phyloP scores from a whole-genome alignment of 2,113 vertebrate species.

The Callorhinus ursinus region DNA sequence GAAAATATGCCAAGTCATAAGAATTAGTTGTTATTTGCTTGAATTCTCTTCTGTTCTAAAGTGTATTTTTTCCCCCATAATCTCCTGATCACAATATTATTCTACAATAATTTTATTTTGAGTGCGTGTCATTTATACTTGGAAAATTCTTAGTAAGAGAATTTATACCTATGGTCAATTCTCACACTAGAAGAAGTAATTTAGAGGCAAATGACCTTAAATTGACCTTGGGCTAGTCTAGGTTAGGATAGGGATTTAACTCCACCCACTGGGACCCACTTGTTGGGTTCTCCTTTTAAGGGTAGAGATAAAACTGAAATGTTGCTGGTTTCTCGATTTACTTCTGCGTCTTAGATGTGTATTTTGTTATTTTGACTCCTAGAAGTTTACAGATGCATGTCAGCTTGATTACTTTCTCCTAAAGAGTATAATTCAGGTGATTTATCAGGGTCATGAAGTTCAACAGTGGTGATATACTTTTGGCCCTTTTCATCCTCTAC shows the following conservation, averaged over 20 bases:
- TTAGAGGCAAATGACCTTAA: not conserved
- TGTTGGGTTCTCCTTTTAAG: not conserved
- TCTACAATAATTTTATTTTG: not conserved
- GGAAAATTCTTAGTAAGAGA: not conserved
- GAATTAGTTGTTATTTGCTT: not conserved
- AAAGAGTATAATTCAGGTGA: not conserved
- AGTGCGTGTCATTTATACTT: not conserved
- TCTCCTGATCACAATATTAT: not conserved
- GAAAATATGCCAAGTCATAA: not conserved
- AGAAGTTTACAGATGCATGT: not conserved
- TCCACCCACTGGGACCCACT: not conserved
- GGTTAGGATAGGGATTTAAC: not conserved
- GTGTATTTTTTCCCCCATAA: not conserved
- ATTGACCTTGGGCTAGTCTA: not conserved
- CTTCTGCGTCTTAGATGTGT: not conserved
- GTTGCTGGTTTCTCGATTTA: not conserved
- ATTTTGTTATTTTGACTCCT: not conserved
- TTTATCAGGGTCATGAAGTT: not conserved
- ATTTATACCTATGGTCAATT: not conserved
- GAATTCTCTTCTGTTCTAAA: not conserved
- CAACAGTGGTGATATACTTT: not conserved
- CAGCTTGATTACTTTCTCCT: not conserved
- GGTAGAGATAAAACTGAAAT: not conserved
- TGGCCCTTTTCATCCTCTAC: not conserved
- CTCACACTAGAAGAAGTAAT: not conserved